Percentiles rank a stretch among this genome's conserved stretches.
phyloP scores from a whole-genome alignment of 2,113 vertebrate genomes.

The Hippopotamus amphibius region DNA sequence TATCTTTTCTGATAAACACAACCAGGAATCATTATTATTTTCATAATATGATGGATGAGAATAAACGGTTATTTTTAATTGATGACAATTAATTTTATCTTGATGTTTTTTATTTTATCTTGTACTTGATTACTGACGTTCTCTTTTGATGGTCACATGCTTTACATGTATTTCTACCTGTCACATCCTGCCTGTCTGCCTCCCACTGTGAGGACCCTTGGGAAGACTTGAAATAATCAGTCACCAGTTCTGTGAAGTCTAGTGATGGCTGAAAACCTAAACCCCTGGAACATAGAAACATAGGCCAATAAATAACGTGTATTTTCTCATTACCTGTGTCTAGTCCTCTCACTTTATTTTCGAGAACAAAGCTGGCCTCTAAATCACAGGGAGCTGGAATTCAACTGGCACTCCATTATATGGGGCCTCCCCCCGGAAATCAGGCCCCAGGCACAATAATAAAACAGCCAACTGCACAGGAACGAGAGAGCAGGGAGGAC shows the following conservation, averaged over 20 bases:
- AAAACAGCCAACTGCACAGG: not conserved
- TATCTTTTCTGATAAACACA: not conserved
- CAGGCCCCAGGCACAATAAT: not conserved
- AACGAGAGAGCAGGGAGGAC: not conserved
- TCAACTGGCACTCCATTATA: not conserved
- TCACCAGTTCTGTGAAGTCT: not conserved
- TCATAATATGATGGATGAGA: not conserved
- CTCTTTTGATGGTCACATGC: not conserved
- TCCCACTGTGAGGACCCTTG: not conserved
- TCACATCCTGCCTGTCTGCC: not conserved
- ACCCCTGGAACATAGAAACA: not conserved
- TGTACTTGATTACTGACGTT: not conserved
- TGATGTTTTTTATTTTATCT: not conserved
- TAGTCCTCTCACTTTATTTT: not conserved
- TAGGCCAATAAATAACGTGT: not conserved
- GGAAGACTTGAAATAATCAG: not conserved
- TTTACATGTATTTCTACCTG: not conserved
- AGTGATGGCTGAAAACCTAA: slow-evolving; percentile 13
- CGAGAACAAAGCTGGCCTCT: slow-evolving; percentile 10
- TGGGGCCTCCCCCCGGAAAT: not conserved
- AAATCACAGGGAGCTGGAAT: slow-evolving; percentile 30
- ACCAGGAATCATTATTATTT: not conserved
- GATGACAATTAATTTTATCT: not conserved
- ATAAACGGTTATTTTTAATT: not conserved
- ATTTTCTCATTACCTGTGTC: slow-evolving; percentile 26